Evolutionary conservation across 2,888 invertebrate genomes (phyloP).

Genomic region (Coleophora deauratella): DNA sequence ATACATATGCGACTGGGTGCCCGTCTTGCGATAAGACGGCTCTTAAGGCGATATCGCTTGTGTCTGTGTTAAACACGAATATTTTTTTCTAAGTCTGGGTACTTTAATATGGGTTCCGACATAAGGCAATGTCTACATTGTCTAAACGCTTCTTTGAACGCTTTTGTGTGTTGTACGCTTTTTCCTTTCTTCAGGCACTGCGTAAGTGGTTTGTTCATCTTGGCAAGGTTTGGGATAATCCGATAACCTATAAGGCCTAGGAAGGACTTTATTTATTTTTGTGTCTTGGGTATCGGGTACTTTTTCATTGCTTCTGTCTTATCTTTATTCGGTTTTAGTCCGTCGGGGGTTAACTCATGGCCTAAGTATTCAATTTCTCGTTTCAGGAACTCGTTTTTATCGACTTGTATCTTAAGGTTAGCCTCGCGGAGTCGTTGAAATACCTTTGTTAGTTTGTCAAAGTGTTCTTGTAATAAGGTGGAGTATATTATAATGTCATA

Average conservation of each 20-base stretch:
- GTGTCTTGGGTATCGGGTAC: slow-evolving; percentile 22
- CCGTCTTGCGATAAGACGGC: too few species aligned
- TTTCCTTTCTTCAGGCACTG: slow-evolving; percentile 12
- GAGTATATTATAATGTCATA: slow-evolving; percentile 16
- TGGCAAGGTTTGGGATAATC: slow-evolving; percentile 24
- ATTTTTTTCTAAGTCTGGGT: too few species aligned
- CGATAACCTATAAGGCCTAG: slow-evolving; percentile 25
- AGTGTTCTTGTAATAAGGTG: slow-evolving; percentile 7
- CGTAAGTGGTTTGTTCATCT: slow-evolving; percentile 14
- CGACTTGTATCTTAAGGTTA: slow-evolving; percentile 6
- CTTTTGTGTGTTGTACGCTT: too few species aligned
- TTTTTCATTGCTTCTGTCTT: slow-evolving; percentile 21
- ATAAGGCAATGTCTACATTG: too few species aligned
- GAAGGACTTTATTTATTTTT: slow-evolving; percentile 22
- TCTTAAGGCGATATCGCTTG: too few species aligned
- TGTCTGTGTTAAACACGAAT: too few species aligned
- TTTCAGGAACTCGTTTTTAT: slow-evolving; percentile 12
- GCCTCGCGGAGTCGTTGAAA: slow-evolving; percentile 3
- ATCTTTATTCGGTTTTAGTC: slow-evolving; percentile 23
- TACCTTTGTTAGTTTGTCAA: too few species aligned
- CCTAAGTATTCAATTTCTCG: slow-evolving; percentile 16
- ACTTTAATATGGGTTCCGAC: too few species aligned
- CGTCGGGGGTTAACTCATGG: slow-evolving; percentile 19
- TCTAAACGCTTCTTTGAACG: too few species aligned
- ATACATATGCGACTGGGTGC: too few species aligned